Conservation (phyloP, 2,113 vertebrate genomes). For the Ahaetulla prasina region DNA sequence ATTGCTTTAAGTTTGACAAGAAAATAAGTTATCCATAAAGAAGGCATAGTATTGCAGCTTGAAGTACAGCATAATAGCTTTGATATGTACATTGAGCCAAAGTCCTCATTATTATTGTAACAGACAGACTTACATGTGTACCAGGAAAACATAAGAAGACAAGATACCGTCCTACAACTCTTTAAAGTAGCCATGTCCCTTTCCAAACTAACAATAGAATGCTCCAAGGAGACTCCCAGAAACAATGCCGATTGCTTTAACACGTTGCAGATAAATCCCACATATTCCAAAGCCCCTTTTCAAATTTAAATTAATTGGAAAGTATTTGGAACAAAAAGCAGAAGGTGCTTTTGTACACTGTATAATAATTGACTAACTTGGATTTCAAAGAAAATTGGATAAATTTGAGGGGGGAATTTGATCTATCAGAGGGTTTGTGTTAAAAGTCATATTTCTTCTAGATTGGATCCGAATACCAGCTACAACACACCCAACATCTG, state of each 20-base stretch:
- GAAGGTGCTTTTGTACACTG: neutral
- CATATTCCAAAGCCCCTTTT: neutral
- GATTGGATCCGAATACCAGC: neutral
- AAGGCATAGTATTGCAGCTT: neutral
- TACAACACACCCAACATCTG: neutral
- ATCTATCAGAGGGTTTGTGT: neutral
- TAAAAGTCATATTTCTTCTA: neutral
- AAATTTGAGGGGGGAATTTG: neutral
- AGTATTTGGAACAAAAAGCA: neutral
- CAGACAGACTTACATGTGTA: neutral
- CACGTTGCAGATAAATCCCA: neutral
- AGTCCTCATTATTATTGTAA: neutral
- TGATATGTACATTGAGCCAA: neutral
- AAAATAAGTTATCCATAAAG: too few relatives aligned
- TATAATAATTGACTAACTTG: neutral
- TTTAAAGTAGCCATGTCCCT: neutral
- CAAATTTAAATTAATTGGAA: neutral
- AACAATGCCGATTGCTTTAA: neutral
- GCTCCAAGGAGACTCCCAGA: neutral
- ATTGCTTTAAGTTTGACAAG: too few relatives aligned
- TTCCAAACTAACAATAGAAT: neutral
- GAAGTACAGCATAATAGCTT: neutral
- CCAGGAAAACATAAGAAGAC: neutral
- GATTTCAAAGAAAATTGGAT: neutral
- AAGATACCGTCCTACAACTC: neutral